Conservation (phyloP, 2,113 vertebrate genomes). For the Sceloporus undulatus region DNA sequence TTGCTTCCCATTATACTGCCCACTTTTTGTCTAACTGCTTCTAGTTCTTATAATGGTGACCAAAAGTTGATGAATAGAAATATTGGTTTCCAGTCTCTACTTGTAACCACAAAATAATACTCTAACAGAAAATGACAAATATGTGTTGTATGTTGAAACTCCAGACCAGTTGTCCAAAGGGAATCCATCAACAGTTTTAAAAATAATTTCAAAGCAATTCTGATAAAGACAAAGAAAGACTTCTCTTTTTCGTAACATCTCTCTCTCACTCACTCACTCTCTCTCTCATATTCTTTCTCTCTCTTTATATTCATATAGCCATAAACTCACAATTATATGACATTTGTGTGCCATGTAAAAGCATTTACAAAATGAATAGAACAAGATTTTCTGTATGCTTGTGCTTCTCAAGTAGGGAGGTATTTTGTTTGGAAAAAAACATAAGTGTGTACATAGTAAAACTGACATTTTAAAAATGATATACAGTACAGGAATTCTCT, state of each 20-base stretch:
- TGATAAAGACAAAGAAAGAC: conserved; percentile 11
- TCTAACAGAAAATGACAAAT: conserved; percentile 25
- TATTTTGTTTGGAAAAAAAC: not conserved
- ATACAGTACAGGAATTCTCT: too few relatives aligned
- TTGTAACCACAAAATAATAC: not conserved
- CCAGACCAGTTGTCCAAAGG: conserved; percentile 37
- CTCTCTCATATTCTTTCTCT: not conserved
- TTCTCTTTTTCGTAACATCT: not conserved
- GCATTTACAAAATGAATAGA: not conserved
- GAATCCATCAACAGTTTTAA: not conserved
- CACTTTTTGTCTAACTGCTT: not conserved
- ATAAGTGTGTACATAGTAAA: not conserved
- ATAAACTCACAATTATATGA: not conserved
- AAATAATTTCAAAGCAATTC: conserved; percentile 34
- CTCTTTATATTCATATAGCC: conserved; percentile 35
- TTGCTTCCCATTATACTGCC: not conserved
- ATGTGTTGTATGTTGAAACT: not conserved
- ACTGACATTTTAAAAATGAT: too few relatives aligned
- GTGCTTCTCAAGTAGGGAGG: not conserved
- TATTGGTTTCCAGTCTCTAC: not conserved
- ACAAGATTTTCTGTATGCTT: not conserved
- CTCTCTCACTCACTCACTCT: conserved; percentile 17
- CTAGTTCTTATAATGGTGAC: conserved; percentile 17
- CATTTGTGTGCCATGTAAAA: not conserved
- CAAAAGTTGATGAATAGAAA: conserved; percentile 32